Base-by-base conservation (phyloP, 1,140 invertebrate species). In the Drosophila simulans region DNA sequence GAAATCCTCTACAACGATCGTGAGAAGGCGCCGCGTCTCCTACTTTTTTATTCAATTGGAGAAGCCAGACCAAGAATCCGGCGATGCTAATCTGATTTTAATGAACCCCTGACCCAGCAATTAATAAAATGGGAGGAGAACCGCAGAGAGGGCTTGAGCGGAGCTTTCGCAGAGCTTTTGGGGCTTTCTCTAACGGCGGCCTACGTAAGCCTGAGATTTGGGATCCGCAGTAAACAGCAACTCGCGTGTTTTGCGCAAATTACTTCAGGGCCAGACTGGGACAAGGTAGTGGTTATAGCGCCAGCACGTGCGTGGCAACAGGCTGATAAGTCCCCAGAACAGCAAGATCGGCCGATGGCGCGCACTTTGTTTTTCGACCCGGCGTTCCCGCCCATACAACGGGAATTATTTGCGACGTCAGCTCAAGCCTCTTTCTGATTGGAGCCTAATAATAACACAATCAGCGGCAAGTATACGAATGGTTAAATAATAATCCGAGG, bases 291-390 rank as follows among this genome's bases (percentile, higher is more conserved):
- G 58, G 37, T 66, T 22, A 27, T 20, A 27, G 12, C 58, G 45
- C 27, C 72, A 77, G 65, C 70, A 84, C 80, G 76, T 84, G 80
- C 53, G 34, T 69, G 35, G 25, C 42, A 56, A 70, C 66, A 42
- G 45, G 4, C 12, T 11, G 64, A 31, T 31, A 40, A 66, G 48
- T 11, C 35, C 12, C 25, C n/a, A 4, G n/a, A 15, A 4, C 22
- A n/a, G 13, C 25, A 15, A 22, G 27, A 25, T 57, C 35, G 13
- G 13, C 27, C 22, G 56, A 45, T 37, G 22, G 31, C 11, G 40
- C 15, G 35, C 4, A 42, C 20, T 35, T 58, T 42, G 42, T 22
- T 31, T 43, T 46, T 46, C 55, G 35, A 53, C 37, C 11, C 25
- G 48, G 37, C 25, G 12, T 20, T 52, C 40, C 35, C 17, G 17